phyloP scores from a whole-genome alignment of 2,888 invertebrate species.

The Lypha dubia region DNA sequence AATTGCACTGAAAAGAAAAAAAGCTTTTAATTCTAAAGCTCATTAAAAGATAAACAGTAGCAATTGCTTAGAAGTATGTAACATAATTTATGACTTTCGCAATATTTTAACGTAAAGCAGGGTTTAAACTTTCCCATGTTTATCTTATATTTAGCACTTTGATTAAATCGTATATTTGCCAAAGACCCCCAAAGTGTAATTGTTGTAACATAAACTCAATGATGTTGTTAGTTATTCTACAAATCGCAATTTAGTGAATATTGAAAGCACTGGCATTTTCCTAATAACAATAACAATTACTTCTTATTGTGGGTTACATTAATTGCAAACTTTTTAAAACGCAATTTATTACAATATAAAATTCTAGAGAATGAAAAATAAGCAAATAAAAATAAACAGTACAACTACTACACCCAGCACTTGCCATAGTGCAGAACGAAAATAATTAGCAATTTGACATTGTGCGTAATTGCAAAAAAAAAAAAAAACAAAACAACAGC shows the following conservation, averaged over 20 bases:
- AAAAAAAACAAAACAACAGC: no score
- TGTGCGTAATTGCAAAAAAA: constrained; percentile 51
- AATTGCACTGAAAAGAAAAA: no score
- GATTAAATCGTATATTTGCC: constrained; percentile 63
- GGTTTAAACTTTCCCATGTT: neutral
- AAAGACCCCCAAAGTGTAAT: constrained; percentile 66
- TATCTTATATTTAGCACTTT: constrained; percentile 41
- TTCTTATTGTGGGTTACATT: constrained; percentile 1
- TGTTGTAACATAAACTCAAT: constrained; percentile 41
- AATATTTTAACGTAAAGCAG: neutral
- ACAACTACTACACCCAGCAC: neutral
- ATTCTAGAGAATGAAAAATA: constrained; percentile 39
- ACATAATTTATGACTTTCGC: no score
- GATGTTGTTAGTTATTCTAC: constrained; percentile 34
- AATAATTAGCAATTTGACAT: constrained; percentile 59
- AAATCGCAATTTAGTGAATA: constrained; percentile 40
- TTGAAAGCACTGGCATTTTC: constrained; percentile 48
- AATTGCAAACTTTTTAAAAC: constrained; percentile 39
- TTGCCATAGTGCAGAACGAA: constrained; percentile 25
- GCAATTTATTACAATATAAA: constrained; percentile 45
- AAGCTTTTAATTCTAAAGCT: no score
- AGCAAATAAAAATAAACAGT: neutral
- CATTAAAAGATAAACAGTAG: no score
- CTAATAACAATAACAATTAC: constrained; percentile 47
- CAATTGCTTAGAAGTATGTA: no score